A percentile compares a stretch with the other conserved stretches of the same genome.
These are phyloP conservation scores for Vanessa cardui DNA, from an alignment of 2,888 invertebrate genomes.

Conservation along the genomic window DNA sequence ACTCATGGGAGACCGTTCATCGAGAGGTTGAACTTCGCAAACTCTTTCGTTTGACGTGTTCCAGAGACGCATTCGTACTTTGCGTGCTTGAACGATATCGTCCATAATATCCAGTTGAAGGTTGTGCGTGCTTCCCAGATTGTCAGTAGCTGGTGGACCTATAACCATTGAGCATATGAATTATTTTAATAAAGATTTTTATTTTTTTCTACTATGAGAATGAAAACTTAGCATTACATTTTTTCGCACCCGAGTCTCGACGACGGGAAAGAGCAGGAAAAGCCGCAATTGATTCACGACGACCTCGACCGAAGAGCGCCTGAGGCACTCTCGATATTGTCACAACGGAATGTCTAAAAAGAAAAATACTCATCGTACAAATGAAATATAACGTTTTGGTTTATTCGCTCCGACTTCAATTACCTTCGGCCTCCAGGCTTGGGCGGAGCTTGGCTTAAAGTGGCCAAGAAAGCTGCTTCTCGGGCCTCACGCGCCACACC, in stretches of 20 bases:
- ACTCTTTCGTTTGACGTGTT: constrained; percentile 90
- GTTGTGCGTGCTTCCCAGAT: constrained; percentile 90
- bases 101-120: constrained; percentile 94
- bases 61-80: constrained; percentile 93
- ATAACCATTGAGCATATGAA: constrained; percentile 39
- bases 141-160: constrained; percentile 88
- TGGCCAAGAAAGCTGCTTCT: constrained; percentile 92
- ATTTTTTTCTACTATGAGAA: not conserved
- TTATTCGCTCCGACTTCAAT: not conserved
- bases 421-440: constrained; percentile 87
- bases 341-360: constrained; percentile 90
- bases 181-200: not conserved
- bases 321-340: constrained; percentile 92
- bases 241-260: constrained; percentile 69
- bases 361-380: constrained; percentile 32
- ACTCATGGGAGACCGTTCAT: constrained; percentile 83
- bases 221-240: constrained; percentile 58
- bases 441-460: constrained; percentile 88
- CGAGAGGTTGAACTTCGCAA: constrained; percentile 91
- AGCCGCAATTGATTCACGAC: constrained; percentile 92
- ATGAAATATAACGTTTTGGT: not conserved
- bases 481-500: constrained; percentile 88
- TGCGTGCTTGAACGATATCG: constrained; percentile 91
- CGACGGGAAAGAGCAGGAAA: constrained; percentile 84
- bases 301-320: constrained; percentile 88